Conservation (phyloP, 2,888 invertebrate genomes). For the Polymixis lichenea region DNA sequence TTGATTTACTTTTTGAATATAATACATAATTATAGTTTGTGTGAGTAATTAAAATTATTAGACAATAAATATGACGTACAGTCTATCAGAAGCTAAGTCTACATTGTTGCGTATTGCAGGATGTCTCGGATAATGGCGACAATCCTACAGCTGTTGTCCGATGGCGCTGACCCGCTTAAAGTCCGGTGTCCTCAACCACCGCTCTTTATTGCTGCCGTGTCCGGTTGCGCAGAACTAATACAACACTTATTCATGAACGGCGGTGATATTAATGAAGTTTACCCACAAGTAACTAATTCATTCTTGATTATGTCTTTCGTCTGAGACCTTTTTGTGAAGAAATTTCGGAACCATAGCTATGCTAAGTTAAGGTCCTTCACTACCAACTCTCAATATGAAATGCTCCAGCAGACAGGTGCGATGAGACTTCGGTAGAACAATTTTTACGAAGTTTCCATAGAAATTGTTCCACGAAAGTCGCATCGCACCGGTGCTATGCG, state of each 20-base stretch:
- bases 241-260: slow-evolving; percentile 75
- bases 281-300: slow-evolving; percentile 71
- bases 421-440: too few species aligned
- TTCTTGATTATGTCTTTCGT: background rate
- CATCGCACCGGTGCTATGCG: too few species aligned
- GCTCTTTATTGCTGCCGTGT: slow-evolving; percentile 75
- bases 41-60: too few species aligned
- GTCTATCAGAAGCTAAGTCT: background rate
- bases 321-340: background rate
- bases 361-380: background rate
- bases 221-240: slow-evolving; percentile 75
- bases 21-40: too few species aligned
- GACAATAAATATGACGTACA: background rate
- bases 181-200: slow-evolving; percentile 82
- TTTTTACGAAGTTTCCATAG: too few species aligned
- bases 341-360: background rate
- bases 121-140: slow-evolving; percentile 74
- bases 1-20: too few species aligned
- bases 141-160: slow-evolving; percentile 76
- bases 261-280: slow-evolving; percentile 81
- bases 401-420: too few species aligned
- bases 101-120: slow-evolving; percentile 69
- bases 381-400: background rate
- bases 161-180: slow-evolving; percentile 80
- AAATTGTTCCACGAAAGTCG: too few species aligned